Evolutionary conservation across 1,140 invertebrate genomes (phyloP), one percentile per base, ranked within the genome.

Genomic region (Cephus cinctus): DNA sequence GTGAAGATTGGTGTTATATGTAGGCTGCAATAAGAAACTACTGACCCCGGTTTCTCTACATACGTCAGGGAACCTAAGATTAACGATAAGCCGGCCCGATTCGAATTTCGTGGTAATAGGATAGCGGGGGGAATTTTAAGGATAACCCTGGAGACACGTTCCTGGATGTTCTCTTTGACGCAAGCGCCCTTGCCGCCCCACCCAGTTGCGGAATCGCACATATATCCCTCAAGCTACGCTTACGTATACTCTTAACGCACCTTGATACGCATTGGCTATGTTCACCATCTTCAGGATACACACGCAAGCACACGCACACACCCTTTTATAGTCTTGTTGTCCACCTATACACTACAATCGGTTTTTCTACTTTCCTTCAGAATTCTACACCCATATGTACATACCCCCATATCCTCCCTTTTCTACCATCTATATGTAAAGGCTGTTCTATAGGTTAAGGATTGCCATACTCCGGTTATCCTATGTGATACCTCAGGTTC

Each of bases 101-200:
- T 63, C 58, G 51, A 65, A 65, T 65, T 63, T 59, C 54, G 61
- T 57, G 51, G 56, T 61, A 61, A 63, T 61, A 47, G 55, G 57
- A 56, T 61, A 54, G 46, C 50, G 35, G 21, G 50, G 50, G 43
- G 58, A 58, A n/a, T 58, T 63, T 64, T 59, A 63, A 63, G 53
- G 59, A 57, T 63, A 61, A 55, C 53, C 56, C 56, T 48, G 38
- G 58, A 61, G 59, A 61, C 53, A 56, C 58, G 52, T 44, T 59
- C 53, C 59, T 56, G 50, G 36, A 32, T 56, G 49, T 61, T 47
- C 35, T 27, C 4, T 36, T 22, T 39, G 57, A 63, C 53, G 58
- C 60, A 61, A 35, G 58, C 58, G 58, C 56, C 16, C 34, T 25
- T 43, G 16, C 52, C 54, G 50, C 50, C 50, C 58, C 54, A 61